Evolutionary conservation across 2,113 vertebrate species (phyloP).

Genomic region (Tyrannus savana): DNA sequence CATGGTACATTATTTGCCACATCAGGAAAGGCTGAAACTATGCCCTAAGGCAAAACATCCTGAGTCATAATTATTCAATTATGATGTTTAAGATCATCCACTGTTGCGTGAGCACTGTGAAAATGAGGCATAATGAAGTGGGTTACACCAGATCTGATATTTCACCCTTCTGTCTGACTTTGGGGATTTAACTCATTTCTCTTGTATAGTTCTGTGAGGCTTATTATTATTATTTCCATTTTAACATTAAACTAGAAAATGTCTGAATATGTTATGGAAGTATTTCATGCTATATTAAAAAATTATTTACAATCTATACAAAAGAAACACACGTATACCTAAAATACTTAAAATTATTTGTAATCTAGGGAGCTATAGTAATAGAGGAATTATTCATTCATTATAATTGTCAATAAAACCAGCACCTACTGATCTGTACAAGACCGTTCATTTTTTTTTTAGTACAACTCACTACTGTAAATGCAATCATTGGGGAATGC

Average conservation of each 20-base stretch:
- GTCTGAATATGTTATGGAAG: not conserved
- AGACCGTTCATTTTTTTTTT: not conserved
- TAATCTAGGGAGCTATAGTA: not conserved
- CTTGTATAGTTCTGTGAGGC: not conserved
- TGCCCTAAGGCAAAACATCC: conserved; percentile 41
- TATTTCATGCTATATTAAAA: not conserved
- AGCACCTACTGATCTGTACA: not conserved
- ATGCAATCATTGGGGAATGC: not conserved
- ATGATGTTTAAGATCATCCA: conserved; percentile 50
- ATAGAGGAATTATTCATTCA: not conserved
- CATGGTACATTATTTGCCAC: conserved; percentile 41
- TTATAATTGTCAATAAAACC: not conserved
- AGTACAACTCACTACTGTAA: not conserved
- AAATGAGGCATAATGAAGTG: conserved; percentile 30
- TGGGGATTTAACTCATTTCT: not conserved
- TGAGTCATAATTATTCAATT: conserved; percentile 61
- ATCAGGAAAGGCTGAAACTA: conserved; percentile 32
- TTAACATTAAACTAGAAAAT: not conserved
- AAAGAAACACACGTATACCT: not conserved
- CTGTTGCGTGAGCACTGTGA: conserved; percentile 26
- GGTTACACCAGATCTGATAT: conserved; percentile 19
- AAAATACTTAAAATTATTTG: not conserved
- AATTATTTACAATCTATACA: not conserved
- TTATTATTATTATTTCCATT: not conserved
- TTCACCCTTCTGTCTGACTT: not conserved